These are phyloP conservation scores for Novumbra hubbsi DNA, from an alignment of 2,797 vertebrate genomes.

Conservation along the genomic window DNA sequence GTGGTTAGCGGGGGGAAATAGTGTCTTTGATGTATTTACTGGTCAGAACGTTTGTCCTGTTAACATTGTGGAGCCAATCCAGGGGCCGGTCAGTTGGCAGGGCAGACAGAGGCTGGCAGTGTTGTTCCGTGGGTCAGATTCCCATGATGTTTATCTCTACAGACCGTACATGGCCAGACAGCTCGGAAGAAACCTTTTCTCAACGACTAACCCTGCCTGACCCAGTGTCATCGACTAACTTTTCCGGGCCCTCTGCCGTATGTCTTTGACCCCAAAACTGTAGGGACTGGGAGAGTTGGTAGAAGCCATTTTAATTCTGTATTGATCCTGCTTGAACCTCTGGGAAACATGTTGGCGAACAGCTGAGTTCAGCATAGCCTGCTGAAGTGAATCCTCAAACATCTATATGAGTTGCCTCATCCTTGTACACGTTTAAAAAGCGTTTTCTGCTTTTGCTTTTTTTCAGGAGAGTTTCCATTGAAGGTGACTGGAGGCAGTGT, in stretches of 20 bases:
- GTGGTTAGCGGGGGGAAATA: neutral
- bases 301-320: neutral
- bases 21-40: neutral
- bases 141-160: slow-evolving; percentile 32
- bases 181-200: slow-evolving; percentile 13
- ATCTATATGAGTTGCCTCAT: neutral
- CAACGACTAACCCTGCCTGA: slow-evolving; percentile 3
- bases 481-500: slow-evolving; percentile 68
- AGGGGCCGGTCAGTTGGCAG: neutral
- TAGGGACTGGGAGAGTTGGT: neutral
- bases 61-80: neutral
- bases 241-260: neutral
- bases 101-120: neutral
- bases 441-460: slow-evolving; percentile 15
- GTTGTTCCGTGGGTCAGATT: slow-evolving; percentile 18
- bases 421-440: neutral
- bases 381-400: neutral
- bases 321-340: neutral
- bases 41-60: neutral
- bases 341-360: neutral
- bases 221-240: neutral
- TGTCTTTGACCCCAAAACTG: neutral
- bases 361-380: neutral
- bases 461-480: slow-evolving; percentile 75
- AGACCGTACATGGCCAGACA: slow-evolving; percentile 13